Evolutionary conservation across 2,113 vertebrate species (phyloP), one percentile per base, ranked within the genome.

Genomic region (Poeciliopsis retropinna): DNA sequence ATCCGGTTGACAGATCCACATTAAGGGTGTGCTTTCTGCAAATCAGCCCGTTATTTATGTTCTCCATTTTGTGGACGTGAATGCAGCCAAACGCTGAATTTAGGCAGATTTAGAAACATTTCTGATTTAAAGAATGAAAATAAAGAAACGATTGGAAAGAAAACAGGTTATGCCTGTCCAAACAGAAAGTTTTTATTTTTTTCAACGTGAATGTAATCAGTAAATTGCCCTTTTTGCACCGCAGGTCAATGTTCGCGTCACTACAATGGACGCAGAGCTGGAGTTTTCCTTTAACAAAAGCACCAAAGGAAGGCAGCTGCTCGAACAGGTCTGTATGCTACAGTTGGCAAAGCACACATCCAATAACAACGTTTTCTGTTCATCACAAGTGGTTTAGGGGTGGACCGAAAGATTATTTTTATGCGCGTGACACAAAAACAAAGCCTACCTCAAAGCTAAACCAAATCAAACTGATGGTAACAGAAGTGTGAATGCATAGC

Each of bases 261-360:
- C 96, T 88, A 96, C 97, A 25, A 94, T 99, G 98, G 98, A 99
- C 63, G 98, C 98, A 0, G 97, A 99, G 94, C 92, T 99, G 96
- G 98, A 99, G 91, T 99, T 99, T 72, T 96, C 97, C 85, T 97
- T 99, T 94, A 95, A 97, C 85, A 93, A 95, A 12, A 97, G 94
- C 81, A 99, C 96, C 30, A 98, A 95, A 1, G 98, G 98, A 72
- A 97, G 97, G 72, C 97, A 98, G 90, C 96, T 99, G 12, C 99
- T 97, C 69, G 97, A 99, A 70, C 98, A 99, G 97, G 98, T 99
- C 30, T 84, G 95, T 88, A 0, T 60, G 39, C 4, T 6, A 3
- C 31, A 15, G 64, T 32, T 12, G 5, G 63, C 60, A 64, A 67
- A 79, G 71, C 66, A 63, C 31, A 31, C 5, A 6, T 27, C n/a